These are phyloP conservation scores for Melospiza georgiana DNA, from an alignment of 2,113 vertebrate genomes.

Conservation along the genomic window DNA sequence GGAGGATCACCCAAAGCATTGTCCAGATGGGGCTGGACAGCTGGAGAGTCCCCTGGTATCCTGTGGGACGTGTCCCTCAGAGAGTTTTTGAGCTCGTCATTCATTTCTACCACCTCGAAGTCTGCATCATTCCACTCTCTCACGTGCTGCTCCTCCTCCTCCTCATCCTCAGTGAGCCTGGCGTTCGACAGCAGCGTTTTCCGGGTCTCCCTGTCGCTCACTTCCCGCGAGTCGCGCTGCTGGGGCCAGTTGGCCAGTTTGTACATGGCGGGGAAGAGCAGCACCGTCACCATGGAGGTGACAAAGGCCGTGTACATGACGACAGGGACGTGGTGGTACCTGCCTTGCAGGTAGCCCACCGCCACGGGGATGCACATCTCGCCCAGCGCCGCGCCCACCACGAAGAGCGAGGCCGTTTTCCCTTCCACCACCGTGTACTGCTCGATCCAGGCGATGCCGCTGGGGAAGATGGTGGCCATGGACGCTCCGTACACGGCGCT, in stretches of 20 bases:
- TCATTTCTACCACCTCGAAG: slow-evolving; percentile 90
- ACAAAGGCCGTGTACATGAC: slow-evolving; percentile 82
- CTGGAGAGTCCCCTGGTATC: neutral
- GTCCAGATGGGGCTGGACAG: neutral
- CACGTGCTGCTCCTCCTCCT: slow-evolving; percentile 59
- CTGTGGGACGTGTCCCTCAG: slow-evolving; percentile 36
- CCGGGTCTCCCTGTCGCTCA: slow-evolving; percentile 75
- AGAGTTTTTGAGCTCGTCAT: slow-evolving; percentile 68
- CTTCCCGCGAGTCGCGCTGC: neutral
- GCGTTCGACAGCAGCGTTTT: slow-evolving; percentile 78
- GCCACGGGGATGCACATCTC: slow-evolving; percentile 90
- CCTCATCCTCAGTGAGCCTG: slow-evolving; percentile 76
- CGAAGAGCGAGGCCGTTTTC: slow-evolving; percentile 80
- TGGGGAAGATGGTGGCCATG: slow-evolving; percentile 91
- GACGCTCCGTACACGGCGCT: slow-evolving; percentile 85
- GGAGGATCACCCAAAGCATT: neutral
- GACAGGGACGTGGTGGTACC: slow-evolving; percentile 71
- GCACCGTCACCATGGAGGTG: slow-evolving; percentile 74
- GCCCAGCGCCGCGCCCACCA: slow-evolving; percentile 86
- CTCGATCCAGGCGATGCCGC: slow-evolving; percentile 91
- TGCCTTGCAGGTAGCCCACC: slow-evolving; percentile 81
- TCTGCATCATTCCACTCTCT: slow-evolving; percentile 84
- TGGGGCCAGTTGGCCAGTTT: slow-evolving; percentile 77
- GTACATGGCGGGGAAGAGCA: slow-evolving; percentile 90
- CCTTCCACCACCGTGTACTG: slow-evolving; percentile 89